Conservation (phyloP, 2,113 vertebrate species). For the Coracopsis vasa region DNA sequence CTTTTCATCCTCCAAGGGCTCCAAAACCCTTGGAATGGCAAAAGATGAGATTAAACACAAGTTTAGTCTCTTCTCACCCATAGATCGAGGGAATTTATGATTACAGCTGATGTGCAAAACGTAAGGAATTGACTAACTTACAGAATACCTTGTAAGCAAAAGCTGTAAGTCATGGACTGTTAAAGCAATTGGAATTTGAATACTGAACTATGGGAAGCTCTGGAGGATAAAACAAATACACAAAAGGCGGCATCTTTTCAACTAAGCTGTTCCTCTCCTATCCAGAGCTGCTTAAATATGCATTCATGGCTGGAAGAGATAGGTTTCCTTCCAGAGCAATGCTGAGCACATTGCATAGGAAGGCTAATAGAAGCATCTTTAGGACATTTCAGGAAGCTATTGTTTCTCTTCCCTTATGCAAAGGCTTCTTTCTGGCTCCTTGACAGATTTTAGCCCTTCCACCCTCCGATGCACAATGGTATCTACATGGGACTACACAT, state of each 20-base stretch:
- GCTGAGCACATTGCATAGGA: neutral
- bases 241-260: neutral
- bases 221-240: neutral
- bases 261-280: neutral
- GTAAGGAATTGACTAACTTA: neutral
- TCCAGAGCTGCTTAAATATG: neutral
- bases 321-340: neutral
- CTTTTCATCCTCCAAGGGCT: neutral
- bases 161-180: neutral
- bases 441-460: neutral
- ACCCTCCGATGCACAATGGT: neutral
- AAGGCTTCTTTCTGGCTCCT: neutral
- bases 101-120: neutral
- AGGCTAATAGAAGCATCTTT: neutral
- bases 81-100: neutral
- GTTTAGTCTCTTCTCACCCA: neutral
- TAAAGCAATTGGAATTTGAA: neutral
- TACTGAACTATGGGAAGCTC: neutral
- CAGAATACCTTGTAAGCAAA: neutral
- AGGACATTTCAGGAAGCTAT: neutral
- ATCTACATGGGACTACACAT: rapidly evolving
- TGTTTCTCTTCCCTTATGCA: neutral
- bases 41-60: neutral
- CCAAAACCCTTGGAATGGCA: neutral
- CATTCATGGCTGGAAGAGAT: neutral